Conservation (phyloP, 2,797 vertebrate species). For the Stomatorhinus walkeri region DNA sequence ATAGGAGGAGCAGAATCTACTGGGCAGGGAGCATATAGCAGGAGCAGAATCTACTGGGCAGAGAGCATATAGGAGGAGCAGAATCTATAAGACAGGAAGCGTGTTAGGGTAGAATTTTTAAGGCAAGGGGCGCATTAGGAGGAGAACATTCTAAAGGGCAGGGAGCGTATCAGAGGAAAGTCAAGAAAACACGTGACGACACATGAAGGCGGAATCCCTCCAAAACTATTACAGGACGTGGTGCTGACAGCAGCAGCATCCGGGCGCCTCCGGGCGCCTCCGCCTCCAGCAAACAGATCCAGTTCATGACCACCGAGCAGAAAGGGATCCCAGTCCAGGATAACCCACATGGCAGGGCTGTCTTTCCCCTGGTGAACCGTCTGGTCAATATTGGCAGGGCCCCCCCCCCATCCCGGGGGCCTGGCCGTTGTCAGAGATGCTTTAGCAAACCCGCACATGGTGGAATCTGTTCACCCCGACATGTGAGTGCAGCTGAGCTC, state of each 20-base stretch:
- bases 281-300: background rate
- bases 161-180: background rate
- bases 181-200: background rate
- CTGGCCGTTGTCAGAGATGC: background rate
- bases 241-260: background rate
- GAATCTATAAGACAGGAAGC: background rate
- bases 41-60: background rate
- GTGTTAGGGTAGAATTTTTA: background rate
- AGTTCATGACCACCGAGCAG: background rate
- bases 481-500: background rate
- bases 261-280: background rate
- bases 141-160: background rate
- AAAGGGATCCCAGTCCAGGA: background rate
- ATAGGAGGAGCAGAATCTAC: background rate
- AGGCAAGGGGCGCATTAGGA: background rate
- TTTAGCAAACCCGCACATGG: background rate
- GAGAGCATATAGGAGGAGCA: background rate
- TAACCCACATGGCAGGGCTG: background rate
- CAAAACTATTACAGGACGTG: background rate
- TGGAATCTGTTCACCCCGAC: background rate
- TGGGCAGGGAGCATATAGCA: background rate
- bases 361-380: background rate
- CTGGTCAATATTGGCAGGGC: background rate
- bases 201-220: background rate
- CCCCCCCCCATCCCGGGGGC: background rate